Evolutionary conservation across 2,888 invertebrate genomes (phyloP).

Genomic region (Cryptocephalus primarius): DNA sequence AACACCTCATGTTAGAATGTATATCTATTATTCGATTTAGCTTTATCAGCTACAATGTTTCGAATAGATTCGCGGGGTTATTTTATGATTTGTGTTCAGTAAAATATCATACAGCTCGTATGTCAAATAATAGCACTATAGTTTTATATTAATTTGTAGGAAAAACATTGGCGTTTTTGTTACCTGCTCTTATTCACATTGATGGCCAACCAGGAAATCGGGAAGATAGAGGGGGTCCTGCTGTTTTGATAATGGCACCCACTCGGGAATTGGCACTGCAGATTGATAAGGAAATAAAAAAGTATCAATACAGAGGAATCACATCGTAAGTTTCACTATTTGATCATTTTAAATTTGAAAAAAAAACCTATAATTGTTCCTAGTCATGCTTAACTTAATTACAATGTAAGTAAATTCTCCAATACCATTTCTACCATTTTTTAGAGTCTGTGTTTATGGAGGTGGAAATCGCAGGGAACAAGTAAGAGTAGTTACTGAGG

Average conservation of each 20-base stretch:
- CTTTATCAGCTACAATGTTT: too few species aligned
- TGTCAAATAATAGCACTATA: too few species aligned
- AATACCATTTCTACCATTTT: too few species aligned
- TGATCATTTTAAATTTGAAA: neutral
- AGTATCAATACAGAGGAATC: slow-evolving; percentile 81
- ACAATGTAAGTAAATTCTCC: too few species aligned
- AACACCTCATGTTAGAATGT: too few species aligned
- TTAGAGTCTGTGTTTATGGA: slow-evolving; percentile 80
- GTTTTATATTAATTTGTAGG: slow-evolving; percentile 29
- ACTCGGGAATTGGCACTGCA: slow-evolving; percentile 89
- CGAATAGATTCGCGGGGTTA: too few species aligned
- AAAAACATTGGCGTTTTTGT: slow-evolving; percentile 86
- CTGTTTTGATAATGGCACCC: slow-evolving; percentile 81
- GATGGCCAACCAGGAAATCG: slow-evolving; percentile 71
- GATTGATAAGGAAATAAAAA: slow-evolving; percentile 82
- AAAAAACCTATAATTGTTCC: too few species aligned
- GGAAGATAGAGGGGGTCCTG: slow-evolving; percentile 66
- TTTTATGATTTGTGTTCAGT: too few species aligned
- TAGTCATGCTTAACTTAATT: too few species aligned
- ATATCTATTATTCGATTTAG: too few species aligned
- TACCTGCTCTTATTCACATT: slow-evolving; percentile 90
- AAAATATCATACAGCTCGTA: too few species aligned
- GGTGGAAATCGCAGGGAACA: slow-evolving; percentile 76
- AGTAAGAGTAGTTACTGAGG: slow-evolving; percentile 57
- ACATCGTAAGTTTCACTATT: slow-evolving; percentile 51